Base-by-base conservation (phyloP, 2,888 invertebrate species). In the Lysandra bellargus region DNA sequence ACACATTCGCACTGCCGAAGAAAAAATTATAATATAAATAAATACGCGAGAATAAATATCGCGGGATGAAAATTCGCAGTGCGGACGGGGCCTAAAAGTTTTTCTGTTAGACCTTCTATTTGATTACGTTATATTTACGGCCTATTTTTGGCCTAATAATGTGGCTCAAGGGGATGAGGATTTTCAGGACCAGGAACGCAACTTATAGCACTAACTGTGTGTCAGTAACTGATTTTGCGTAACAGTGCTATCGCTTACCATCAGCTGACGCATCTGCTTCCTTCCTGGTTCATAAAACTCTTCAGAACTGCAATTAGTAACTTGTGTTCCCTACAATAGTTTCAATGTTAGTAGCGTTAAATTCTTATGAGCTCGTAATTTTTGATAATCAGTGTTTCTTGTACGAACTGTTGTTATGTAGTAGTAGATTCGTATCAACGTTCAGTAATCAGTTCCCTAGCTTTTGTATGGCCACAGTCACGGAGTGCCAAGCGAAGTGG, bases 401-500 rank as follows among this genome's bases (percentile, higher is more conserved):
- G 69, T 69, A 30, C 33, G 76, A 57, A 76, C 76, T 57, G 57
- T 76, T 76, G 53, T 75, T 75, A 49, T 76, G 76, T 53, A 53
- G 76, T 57, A 33, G 76, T 76, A 53, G 57, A 53, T 23, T 30
- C 33, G 44, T 75, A n/a, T 44, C 40, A 53, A 30, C 76, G 40
- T 79, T 79, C 60, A 79, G 23, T 23, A 23, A 23, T 23, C 23
- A 23, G 79, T 79, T 79, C 60, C 37, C 78, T 79, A 74, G 75
- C 74, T 79, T 79, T 79, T 75, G 49, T 61, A 75, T 61, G 61
- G 79, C 79, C 44, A 61, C 79, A 75, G 79, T 79, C 75, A 79
- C 75, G 17, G 79, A 61, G 79, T 79, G 79, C 79, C 79, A 79
- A 79, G 75, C 44, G 33, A 60, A 44, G 75, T 80, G 79, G 83